Evolutionary conservation across 1,140 invertebrate species (phyloP), one percentile per base, ranked within the genome.

Genomic region (Araneus ventricosus): DNA sequence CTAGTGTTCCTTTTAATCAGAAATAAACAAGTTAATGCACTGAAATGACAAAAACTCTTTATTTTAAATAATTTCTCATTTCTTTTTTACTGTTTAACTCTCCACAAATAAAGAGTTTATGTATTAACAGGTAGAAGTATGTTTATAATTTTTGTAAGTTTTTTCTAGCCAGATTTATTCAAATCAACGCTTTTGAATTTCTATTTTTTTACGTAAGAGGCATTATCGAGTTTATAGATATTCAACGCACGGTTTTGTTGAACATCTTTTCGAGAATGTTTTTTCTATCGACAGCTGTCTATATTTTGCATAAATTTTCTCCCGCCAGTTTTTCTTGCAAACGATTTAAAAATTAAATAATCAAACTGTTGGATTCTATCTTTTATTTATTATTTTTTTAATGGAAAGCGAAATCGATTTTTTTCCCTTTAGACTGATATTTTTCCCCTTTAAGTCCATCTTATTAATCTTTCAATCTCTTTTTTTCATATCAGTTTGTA

Each of bases 321-420:
- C 57, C 30, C 30, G 2, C 6, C 52, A 27, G 20, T 37, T 27
- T 17, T 39, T 45, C 37, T 24, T 79, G 52, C 52, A 89, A 79
- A 79, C 41, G 39, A 41, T 37, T 89, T 89, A 57, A 22, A 70
- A 57, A 88, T 39, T 70, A 79, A 89, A 79, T 89, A 89, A 89
- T 89, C 88, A 79, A 57, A 79, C 67, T 70, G n/a, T 70, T 37
- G 41, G n/a, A 79, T 88, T 88, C 34, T 61, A 88, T 88, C 61
- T 87, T 63, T 75, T 61, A 41, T 24, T 88, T 52, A 52, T 52
- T 14, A 52, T 52, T 52, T 52, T 52, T 52, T 52, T 63, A 70
- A 88, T 41, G 8, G n/a, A 89, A 57, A 75, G 4, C 70, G 34
- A 14, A 75, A 75, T 75, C 30, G 17, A 37, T 37, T 34, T 27